Percentiles rank a stretch among this genome's conserved stretches.
Conservation (phyloP, 1,140 invertebrate genomes). For the Idris sp. region DNA sequence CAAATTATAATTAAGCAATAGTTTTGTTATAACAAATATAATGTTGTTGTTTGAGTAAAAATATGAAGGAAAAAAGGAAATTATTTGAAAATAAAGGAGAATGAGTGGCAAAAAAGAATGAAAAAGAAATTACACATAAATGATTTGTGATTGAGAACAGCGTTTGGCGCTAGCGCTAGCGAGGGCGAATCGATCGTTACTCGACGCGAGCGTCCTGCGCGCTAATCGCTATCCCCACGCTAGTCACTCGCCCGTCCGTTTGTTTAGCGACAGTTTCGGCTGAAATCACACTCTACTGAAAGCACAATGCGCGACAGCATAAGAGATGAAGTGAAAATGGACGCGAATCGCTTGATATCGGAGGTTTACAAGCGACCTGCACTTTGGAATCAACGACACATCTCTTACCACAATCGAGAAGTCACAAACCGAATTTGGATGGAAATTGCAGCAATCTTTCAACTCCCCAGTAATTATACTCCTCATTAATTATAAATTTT, state of each 20-base stretch:
- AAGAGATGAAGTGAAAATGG: slow-evolving; percentile 74
- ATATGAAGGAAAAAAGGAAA: too few relatives aligned
- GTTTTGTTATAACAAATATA: too few relatives aligned
- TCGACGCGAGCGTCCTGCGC: slow-evolving; percentile 73
- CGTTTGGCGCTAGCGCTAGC: slow-evolving; percentile 70
- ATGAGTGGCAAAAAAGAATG: too few relatives aligned
- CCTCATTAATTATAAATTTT: too few relatives aligned
- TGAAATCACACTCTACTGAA: slow-evolving; percentile 19
- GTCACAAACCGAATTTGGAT: slow-evolving; percentile 75
- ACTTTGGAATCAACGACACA: slow-evolving; percentile 75
- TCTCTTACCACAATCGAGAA: slow-evolving; percentile 76
- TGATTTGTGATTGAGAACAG: too few relatives aligned
- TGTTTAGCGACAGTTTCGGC: slow-evolving; percentile 45
- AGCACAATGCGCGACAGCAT: slow-evolving; percentile 59
- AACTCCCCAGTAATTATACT: slow-evolving; percentile 70
- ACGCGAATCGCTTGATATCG: slow-evolving; percentile 74
- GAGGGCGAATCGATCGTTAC: slow-evolving; percentile 74
- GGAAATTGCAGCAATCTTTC: slow-evolving; percentile 75
- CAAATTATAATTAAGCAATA: too few relatives aligned
- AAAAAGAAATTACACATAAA: slow-evolving; percentile 58
- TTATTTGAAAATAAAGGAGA: too few relatives aligned
- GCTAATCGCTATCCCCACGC: slow-evolving; percentile 74
- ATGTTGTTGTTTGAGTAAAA: too few relatives aligned
- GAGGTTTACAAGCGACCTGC: slow-evolving; percentile 76
- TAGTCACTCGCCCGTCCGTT: slow-evolving; percentile 70